phyloP scores from a whole-genome alignment of 2,888 invertebrate species.

The Axea sp. region DNA sequence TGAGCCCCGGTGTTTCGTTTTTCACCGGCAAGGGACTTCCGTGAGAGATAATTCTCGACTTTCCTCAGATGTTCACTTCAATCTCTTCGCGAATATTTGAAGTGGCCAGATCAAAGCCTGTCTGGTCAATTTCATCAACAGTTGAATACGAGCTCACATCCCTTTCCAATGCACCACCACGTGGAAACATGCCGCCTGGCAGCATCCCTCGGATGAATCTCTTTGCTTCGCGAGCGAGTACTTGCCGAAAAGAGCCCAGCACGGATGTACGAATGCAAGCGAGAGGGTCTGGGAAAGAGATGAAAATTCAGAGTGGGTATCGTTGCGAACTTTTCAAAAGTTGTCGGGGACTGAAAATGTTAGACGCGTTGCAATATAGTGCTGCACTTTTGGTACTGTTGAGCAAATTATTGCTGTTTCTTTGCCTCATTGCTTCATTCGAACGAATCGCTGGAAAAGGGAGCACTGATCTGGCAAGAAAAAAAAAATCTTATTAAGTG shows the following conservation, averaged over 20 bases:
- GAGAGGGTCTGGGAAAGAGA: conserved; percentile 51
- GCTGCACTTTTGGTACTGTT: conserved; percentile 26
- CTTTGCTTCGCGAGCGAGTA: conserved; percentile 60
- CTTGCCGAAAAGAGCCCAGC: conserved; percentile 8
- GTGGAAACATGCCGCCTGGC: conserved; percentile 60
- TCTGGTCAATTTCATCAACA: conserved; percentile 80
- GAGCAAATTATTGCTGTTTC: conserved; percentile 19
- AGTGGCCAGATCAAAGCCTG: conserved; percentile 79
- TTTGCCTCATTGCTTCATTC: conserved; percentile 23
- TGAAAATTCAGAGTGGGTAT: conserved; percentile 8
- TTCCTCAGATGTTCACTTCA: conserved; percentile 78
- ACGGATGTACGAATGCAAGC: conserved; percentile 40
- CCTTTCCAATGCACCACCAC: conserved; percentile 50
- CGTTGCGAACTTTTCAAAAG: conserved; percentile 68
- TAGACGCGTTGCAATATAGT: conserved; percentile 50
- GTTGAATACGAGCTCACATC: conserved; percentile 75
- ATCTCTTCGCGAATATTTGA: conserved; percentile 79
- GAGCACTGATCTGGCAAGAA: too few species aligned
- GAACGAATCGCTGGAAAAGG: conserved; percentile 16
- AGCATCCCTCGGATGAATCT: conserved; percentile 63
- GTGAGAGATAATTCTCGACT: conserved; percentile 72
- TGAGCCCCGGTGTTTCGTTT: conserved; percentile 10
- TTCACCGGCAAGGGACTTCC: conserved; percentile 5
- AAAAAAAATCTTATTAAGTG: too few species aligned
- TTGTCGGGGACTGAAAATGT: conserved; percentile 65